Percentiles rank a stretch among this genome's conserved stretches.
Evolutionary conservation across 2,113 vertebrate genomes (phyloP).

Genomic region (Thamnaconus septentrionalis): DNA sequence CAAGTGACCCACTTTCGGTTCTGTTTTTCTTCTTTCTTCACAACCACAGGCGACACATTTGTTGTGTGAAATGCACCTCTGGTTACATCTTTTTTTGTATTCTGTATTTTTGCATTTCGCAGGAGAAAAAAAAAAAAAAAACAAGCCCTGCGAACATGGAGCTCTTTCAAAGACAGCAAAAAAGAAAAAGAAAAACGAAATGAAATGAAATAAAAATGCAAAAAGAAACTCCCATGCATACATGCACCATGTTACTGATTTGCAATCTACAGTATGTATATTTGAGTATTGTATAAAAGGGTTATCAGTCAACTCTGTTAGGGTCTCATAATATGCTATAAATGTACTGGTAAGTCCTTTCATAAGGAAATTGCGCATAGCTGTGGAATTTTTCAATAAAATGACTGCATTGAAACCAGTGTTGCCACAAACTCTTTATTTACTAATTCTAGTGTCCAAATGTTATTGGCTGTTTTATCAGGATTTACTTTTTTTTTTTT

Average conservation of each 20-base stretch:
- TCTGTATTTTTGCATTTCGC: conserved; percentile 68
- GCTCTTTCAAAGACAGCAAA: conserved; percentile 16
- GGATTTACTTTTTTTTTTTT: no score
- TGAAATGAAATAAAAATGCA: conserved; percentile 37
- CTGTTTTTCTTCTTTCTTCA: conserved; percentile 40
- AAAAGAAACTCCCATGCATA: conserved; percentile 54
- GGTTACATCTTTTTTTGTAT: conserved; percentile 76
- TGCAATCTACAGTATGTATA: conserved; percentile 59
- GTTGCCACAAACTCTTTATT: conserved; percentile 29
- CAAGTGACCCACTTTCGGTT: background rate
- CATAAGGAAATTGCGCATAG: conserved; percentile 85
- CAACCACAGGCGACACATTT: conserved; percentile 42
- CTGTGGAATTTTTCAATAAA: conserved; percentile 95
- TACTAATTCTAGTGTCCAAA: no score
- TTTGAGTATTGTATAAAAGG: conserved; percentile 66
- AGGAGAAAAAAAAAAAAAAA: conserved; percentile 51
- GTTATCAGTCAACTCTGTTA: conserved; percentile 62
- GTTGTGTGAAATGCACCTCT: conserved; percentile 80
- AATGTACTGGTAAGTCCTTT: conserved; percentile 80
- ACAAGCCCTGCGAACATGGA: conserved; percentile 43
- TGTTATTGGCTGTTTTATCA: background rate
- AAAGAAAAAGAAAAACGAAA: conserved; percentile 40
- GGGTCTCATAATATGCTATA: conserved; percentile 70
- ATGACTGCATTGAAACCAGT: conserved; percentile 77
- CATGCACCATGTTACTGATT: conserved; percentile 61